Percentiles rank a stretch among this genome's conserved stretches.
phyloP scores from a whole-genome alignment of 2,888 invertebrate species.

The Cheilosia impressa region DNA sequence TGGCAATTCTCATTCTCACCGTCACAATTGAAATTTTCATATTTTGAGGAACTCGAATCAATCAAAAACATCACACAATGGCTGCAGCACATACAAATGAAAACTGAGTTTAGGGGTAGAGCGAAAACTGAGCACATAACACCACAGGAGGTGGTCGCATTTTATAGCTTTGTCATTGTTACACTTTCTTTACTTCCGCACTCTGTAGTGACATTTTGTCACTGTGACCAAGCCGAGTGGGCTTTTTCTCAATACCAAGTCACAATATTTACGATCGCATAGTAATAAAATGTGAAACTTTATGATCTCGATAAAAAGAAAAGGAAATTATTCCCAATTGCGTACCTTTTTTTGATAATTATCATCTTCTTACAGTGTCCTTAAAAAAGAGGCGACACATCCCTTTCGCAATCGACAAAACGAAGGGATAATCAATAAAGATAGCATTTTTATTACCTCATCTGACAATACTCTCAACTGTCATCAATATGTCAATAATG shows the following conservation, averaged over 20 bases:
- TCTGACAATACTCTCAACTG: constrained; percentile 62
- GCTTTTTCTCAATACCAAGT: constrained; percentile 36
- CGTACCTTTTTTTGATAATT: constrained; percentile 54
- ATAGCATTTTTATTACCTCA: constrained; percentile 68
- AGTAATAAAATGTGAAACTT: constrained; percentile 65
- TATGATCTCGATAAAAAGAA: constrained; percentile 66
- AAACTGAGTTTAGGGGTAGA: constrained; percentile 8
- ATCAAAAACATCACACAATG: constrained; percentile 54
- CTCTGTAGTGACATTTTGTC: constrained; percentile 1
- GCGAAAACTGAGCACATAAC: background rate
- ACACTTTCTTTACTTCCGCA: constrained; percentile 2
- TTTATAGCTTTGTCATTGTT: constrained; percentile 46
- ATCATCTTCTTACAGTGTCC: constrained; percentile 42
- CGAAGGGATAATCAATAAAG: constrained; percentile 72
- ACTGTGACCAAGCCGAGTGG: background rate
- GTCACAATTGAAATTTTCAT: constrained; percentile 53
- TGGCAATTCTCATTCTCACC: constrained; percentile 38
- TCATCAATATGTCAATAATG: constrained; percentile 75
- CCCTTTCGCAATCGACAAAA: constrained; percentile 17
- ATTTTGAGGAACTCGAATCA: constrained; percentile 59
- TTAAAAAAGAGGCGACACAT: constrained; percentile 29
- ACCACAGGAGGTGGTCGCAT: constrained; percentile 51
- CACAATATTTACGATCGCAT: constrained; percentile 69
- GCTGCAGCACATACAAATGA: constrained; percentile 6
- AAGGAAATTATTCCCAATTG: constrained; percentile 29